Conservation (phyloP, 1,140 invertebrate genomes). For the Musca vetustissima region DNA sequence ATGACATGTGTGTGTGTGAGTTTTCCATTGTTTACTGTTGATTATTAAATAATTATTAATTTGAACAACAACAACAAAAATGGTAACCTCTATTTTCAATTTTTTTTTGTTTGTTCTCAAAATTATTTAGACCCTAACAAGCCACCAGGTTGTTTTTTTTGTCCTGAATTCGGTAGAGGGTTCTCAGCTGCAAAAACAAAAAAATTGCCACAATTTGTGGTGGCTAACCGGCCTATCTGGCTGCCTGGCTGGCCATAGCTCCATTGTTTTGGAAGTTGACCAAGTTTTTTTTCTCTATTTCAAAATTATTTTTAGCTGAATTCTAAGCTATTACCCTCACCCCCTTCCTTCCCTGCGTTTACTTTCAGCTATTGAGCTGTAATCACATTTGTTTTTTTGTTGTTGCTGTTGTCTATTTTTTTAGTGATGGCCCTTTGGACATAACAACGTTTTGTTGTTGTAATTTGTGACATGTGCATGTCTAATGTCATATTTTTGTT, state of each 20-base stretch:
- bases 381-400: too few relatives aligned
- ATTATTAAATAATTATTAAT: slow-evolving; percentile 15
- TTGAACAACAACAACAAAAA: not conserved
- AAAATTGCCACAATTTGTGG: slow-evolving; percentile 20
- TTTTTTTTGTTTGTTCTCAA: slow-evolving; percentile 12
- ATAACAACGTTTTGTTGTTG: not conserved
- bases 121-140: slow-evolving; percentile 20
- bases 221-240: too few relatives aligned
- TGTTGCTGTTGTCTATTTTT: too few relatives aligned
- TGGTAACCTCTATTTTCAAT: too few relatives aligned
- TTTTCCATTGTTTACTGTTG: slow-evolving; percentile 1
- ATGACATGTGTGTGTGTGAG: too few relatives aligned
- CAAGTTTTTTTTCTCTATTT: slow-evolving; percentile 18
- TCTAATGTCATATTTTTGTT: slow-evolving; percentile 11
- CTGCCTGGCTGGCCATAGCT: not conserved
- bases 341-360: too few relatives aligned
- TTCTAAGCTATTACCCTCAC: not conserved
- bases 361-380: too few relatives aligned
- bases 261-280: slow-evolving; percentile 8
- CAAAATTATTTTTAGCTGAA: not conserved
- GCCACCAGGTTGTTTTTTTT: not conserved
- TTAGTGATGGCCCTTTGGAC: not conserved
- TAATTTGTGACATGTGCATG: slow-evolving; percentile 16
- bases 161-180: too few relatives aligned
- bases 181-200: too few relatives aligned